Base-by-base conservation (phyloP, 2,797 vertebrate species). In the Helarctos malayanus region DNA sequence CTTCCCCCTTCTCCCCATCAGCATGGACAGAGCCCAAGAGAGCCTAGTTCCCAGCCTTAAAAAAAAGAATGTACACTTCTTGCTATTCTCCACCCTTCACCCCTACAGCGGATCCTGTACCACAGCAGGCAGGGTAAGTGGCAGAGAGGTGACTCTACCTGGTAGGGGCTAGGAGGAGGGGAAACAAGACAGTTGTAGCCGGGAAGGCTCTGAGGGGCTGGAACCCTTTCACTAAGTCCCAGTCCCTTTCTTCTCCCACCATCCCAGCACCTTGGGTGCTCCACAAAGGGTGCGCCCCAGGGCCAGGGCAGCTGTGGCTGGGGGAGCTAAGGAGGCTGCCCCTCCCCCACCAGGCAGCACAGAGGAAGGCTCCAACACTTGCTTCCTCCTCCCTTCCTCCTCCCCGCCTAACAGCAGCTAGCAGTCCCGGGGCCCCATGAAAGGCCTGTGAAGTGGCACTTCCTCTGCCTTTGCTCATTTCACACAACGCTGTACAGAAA, bases 401-500 rank as follows among this genome's bases (percentile, higher is more conserved):
- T 95, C 81, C 21, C 54, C 19, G 25, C 94, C 86, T 25, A 87
- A 61, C 85, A 91, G 94, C 88, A 89, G 89, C 91, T 97, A 45
- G 85, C 73, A 95, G 91, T 91, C 96, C 86, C 47, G 0, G 87
- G 95, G 95, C 96, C 96, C 94, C 95, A 97, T 7, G 75, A 92
- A 97, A 96, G 49, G 92, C 87, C 78, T 88, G 54, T 88, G 92
- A 97, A 97, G 84, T 90, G 93, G 95, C 81, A 97, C 96, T 98
- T 98, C 97, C 97, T 97, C 95, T 95, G 89, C 93, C 76, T 97
- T 71, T 95, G 93, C 94, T 97, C 90, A 85, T 91, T 95, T 96
- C 96, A 94, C 92, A 95, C 0, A 1, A 95, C 90, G 87, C 83
- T 91, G 15, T 73, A 79, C 81, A 82, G 56, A 92, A 95, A n/a